A percentile compares a stretch with the other conserved stretches of the same genome.
These are phyloP conservation scores for Tokudaia muenninki DNA, from an alignment of 2,797 vertebrate genomes.

Conservation along the genomic window DNA sequence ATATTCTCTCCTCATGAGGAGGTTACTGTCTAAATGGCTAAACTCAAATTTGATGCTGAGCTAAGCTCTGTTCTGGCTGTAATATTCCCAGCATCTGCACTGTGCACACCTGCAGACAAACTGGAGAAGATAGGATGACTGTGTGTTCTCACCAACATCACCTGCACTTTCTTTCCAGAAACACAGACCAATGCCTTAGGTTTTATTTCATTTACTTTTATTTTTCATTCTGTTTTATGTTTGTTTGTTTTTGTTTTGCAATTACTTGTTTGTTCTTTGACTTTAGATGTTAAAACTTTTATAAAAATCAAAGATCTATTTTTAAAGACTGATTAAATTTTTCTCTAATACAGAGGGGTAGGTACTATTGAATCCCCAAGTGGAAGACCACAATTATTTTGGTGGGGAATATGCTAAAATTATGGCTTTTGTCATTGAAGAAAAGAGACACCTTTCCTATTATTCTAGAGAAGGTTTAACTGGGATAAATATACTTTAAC, in stretches of 20 bases:
- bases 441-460: not conserved
- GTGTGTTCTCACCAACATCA: not conserved
- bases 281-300: not conserved
- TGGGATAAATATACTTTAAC: not conserved
- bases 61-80: not conserved
- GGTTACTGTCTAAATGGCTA: not conserved
- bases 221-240: not conserved
- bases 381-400: not conserved
- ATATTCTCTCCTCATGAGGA: not conserved
- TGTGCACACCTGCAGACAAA: not conserved
- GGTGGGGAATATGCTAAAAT: not conserved
- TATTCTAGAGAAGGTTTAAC: not conserved
- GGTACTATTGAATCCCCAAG: not conserved
- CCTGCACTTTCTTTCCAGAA: conserved; percentile 81
- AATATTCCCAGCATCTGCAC: not conserved
- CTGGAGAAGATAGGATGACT: not conserved
- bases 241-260: not conserved
- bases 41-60: not conserved
- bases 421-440: not conserved
- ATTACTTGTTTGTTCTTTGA: not conserved
- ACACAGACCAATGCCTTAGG: conserved; percentile 75
- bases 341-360: not conserved
- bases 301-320: not conserved
- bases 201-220: conserved; percentile 80
- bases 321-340: not conserved